Evolutionary conservation across 1,140 invertebrate species (phyloP).

Genomic region (Chymomyza costata): DNA sequence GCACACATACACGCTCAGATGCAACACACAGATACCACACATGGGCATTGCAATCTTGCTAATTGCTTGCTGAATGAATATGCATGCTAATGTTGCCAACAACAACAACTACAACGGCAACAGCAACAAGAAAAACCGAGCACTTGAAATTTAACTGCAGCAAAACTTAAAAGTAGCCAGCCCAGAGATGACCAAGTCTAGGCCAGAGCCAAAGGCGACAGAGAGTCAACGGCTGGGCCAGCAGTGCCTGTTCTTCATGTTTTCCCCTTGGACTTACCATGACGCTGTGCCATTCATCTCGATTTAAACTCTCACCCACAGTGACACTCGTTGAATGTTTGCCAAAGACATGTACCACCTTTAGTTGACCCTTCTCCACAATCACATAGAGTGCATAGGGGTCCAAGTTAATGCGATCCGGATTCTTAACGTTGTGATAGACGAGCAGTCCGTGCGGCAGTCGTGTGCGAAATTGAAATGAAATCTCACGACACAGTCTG

Average conservation of each 20-base stretch:
- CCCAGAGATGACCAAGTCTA: constrained; percentile 3
- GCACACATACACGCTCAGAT: constrained; percentile 25
- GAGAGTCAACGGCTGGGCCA: constrained; percentile 16
- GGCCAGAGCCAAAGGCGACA: not conserved
- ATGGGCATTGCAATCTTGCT: constrained; percentile 65
- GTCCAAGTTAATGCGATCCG: constrained; percentile 82
- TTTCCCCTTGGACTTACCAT: constrained; percentile 76
- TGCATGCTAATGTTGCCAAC: constrained; percentile 46
- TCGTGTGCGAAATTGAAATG: constrained; percentile 89
- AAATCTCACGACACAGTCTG: constrained; percentile 90
- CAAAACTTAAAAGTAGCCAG: too few species aligned
- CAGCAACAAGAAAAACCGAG: constrained; percentile 17
- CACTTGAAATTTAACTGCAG: constrained; percentile 29
- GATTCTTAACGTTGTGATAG: constrained; percentile 92
- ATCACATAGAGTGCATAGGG: constrained; percentile 92
- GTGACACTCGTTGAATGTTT: constrained; percentile 89
- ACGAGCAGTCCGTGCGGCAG: constrained; percentile 90
- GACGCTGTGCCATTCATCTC: constrained; percentile 92
- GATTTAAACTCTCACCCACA: constrained; percentile 90
- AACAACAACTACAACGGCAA: constrained; percentile 11
- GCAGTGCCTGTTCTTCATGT: not conserved
- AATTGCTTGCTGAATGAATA: constrained; percentile 61
- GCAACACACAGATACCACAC: constrained; percentile 19
- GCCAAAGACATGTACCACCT: constrained; percentile 92
- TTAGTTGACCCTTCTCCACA: constrained; percentile 90